phyloP scores from a whole-genome alignment of 2,797 vertebrate species.

The Rhabdophis nuchalis region DNA sequence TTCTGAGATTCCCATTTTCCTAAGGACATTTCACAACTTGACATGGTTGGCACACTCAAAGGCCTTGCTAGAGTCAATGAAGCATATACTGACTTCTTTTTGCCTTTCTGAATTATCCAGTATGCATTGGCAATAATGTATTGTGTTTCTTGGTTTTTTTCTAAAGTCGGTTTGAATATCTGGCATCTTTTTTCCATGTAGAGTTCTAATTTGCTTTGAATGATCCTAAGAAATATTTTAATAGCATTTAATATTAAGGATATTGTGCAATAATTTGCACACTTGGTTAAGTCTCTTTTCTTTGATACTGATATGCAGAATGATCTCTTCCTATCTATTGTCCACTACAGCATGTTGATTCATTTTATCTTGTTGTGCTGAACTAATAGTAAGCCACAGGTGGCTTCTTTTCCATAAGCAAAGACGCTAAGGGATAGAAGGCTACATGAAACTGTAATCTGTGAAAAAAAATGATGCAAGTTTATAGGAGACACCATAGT shows the following conservation, averaged over 20 bases:
- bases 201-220: not conserved
- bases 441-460: not conserved
- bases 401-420: too few relatives aligned
- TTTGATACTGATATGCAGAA: not conserved
- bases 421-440: not conserved
- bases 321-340: not conserved
- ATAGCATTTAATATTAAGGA: not conserved
- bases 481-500: not conserved
- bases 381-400: not conserved
- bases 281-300: not conserved
- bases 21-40: not conserved
- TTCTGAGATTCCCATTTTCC: not conserved
- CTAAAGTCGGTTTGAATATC: not conserved
- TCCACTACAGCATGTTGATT: not conserved
- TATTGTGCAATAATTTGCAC: not conserved
- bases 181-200: not conserved
- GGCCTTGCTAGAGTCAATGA: not conserved
- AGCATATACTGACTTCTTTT: not conserved
- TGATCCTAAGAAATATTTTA: not conserved
- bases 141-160: not conserved
- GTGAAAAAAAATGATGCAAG: not conserved
- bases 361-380: not conserved
- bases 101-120: not conserved
- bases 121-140: not conserved
- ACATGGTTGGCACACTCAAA: not conserved